These are phyloP conservation scores for Sinotaia quadrata DNA, from an alignment of 2,888 invertebrate species.

Conservation along the genomic window DNA sequence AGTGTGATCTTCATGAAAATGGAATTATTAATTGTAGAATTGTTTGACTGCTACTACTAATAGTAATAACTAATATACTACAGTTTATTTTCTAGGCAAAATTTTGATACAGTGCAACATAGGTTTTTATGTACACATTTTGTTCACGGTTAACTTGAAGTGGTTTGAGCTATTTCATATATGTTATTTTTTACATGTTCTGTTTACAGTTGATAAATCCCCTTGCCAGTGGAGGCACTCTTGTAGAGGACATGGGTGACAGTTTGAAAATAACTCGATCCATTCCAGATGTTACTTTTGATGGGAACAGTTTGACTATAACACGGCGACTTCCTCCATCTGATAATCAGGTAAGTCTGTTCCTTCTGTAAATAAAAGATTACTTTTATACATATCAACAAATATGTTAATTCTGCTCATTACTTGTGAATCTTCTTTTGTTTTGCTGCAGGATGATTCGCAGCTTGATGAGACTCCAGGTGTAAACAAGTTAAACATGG, in stretches of 20 bases:
- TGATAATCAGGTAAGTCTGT: not conserved
- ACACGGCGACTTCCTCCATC: constrained; percentile 15
- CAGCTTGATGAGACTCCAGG: not conserved
- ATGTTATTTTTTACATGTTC: not conserved
- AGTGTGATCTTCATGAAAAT: no score
- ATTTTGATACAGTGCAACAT: no score
- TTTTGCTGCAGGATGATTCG: not conserved
- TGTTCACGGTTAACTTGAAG: no score
- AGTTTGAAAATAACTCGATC: constrained; percentile 28
- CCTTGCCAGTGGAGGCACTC: constrained; percentile 21
- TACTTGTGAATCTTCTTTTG: no score
- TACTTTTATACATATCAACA: no score
- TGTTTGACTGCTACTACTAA: no score
- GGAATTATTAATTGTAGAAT: no score
- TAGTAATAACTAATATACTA: no score
- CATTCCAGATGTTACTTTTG: constrained; percentile 26
- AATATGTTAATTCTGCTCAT: no score
- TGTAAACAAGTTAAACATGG: not conserved
- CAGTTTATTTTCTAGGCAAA: no score
- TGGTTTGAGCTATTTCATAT: not conserved
- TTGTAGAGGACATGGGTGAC: constrained; percentile 26
- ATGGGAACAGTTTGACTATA: constrained; percentile 19
- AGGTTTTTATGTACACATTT: no score
- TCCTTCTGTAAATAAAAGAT: no score
- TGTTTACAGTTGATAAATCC: constrained; percentile 23